Evolutionary conservation across 2,888 invertebrate species (phyloP).

Genomic region (Tipula helvola): DNA sequence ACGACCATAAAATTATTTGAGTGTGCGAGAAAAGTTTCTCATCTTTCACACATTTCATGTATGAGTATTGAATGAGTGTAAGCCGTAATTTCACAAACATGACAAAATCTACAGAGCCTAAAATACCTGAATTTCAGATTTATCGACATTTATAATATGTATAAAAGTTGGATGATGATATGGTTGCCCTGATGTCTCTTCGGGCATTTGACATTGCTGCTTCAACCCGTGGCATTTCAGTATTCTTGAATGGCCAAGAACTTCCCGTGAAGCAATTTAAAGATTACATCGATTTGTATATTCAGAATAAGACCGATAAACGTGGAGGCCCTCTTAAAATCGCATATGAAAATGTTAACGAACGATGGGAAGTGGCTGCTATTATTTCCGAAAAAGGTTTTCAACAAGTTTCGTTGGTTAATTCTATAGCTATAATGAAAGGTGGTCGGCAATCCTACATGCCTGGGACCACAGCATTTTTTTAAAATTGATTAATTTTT

Average conservation of each 20-base stretch:
- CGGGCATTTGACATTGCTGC: conserved; percentile 96
- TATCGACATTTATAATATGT: conserved; percentile 93
- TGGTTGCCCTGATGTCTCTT: conserved; percentile 80
- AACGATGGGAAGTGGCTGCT: conserved; percentile 93
- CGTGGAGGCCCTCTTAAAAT: conserved; percentile 72
- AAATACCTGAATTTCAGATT: conserved; percentile 60
- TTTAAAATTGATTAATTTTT: too few species aligned
- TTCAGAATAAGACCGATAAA: conserved; percentile 74
- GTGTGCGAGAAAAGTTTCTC: too few species aligned
- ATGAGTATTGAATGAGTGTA: too few species aligned
- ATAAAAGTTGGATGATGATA: conserved; percentile 84
- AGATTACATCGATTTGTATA: conserved; percentile 87
- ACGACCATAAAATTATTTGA: too few species aligned
- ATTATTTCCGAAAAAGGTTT: conserved; percentile 76
- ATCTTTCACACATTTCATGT: too few species aligned
- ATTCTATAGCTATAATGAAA: conserved; percentile 97
- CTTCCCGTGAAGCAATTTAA: conserved; percentile 83
- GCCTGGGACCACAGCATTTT: too few species aligned
- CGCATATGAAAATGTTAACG: conserved; percentile 68
- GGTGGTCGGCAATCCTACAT: too few species aligned
- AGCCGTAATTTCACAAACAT: too few species aligned
- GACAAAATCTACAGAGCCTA: conserved; percentile 80
- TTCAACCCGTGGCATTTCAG: conserved; percentile 76
- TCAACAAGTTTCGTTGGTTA: conserved; percentile 98
- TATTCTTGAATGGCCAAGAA: conserved; percentile 77